A percentile compares a stretch with the other conserved stretches of the same genome.
phyloP scores from a whole-genome alignment of 2,888 invertebrate species.

The Archips xylosteana region DNA sequence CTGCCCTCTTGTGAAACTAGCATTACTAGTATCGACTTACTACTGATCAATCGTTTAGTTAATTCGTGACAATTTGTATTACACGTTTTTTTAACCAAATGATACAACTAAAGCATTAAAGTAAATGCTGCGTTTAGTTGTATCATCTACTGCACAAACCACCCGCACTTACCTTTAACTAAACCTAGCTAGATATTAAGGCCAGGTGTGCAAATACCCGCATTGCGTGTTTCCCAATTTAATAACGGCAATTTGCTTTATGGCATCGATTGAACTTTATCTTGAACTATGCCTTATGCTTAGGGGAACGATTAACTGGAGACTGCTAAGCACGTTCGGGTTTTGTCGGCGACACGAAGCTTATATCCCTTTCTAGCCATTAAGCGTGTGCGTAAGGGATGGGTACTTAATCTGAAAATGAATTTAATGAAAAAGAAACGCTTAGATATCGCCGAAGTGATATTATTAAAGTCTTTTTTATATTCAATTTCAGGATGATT shows the following conservation, averaged over 20 bases:
- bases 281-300: conserved; percentile 35
- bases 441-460: too few species aligned
- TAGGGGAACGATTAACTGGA: conserved; percentile 20
- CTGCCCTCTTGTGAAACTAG: too few species aligned
- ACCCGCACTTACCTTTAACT: background rate
- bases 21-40: too few species aligned
- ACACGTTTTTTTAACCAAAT: background rate
- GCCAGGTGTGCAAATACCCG: conserved; percentile 20
- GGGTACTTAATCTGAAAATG: too few species aligned
- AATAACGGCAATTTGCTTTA: conserved; percentile 32
- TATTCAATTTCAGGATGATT: too few species aligned
- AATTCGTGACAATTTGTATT: background rate
- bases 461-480: too few species aligned
- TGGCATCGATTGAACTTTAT: conserved; percentile 31
- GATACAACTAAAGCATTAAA: background rate
- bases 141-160: background rate
- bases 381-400: too few species aligned
- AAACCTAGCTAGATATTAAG: conserved; percentile 21
- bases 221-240: conserved; percentile 31
- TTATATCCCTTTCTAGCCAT: background rate
- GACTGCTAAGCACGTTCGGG: background rate
- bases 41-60: too few species aligned
- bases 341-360: background rate
- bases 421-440: too few species aligned
- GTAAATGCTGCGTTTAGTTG: background rate